These are phyloP conservation scores for Cololabis saira DNA, from an alignment of 2,113 vertebrate genomes.

Conservation along the genomic window DNA sequence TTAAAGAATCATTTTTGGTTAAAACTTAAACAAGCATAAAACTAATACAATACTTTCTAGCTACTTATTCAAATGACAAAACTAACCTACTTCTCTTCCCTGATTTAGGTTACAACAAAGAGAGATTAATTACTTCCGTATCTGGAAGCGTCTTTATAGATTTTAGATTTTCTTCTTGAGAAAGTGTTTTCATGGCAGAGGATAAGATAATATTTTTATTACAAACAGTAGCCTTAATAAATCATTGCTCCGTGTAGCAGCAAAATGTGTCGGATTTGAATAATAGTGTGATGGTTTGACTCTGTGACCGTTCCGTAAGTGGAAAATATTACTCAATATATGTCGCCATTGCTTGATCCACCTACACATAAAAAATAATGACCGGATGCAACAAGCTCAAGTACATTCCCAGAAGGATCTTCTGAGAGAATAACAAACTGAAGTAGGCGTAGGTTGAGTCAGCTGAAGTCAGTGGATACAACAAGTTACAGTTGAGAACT, in stretches of 20 bases:
- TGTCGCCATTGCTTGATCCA: conserved; percentile 37
- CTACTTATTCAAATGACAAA: no score
- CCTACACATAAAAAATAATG: conserved; percentile 40
- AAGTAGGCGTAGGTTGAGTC: conserved; percentile 41
- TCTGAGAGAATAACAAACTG: conserved; percentile 39
- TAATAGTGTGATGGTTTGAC: conserved; percentile 23
- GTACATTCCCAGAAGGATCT: conserved; percentile 38
- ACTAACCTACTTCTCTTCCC: not conserved
- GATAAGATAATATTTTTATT: not conserved
- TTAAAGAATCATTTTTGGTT: no score
- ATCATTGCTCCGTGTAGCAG: not conserved
- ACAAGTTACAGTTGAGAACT: conserved; percentile 38
- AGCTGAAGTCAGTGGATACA: conserved; percentile 33
- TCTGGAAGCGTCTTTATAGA: not conserved
- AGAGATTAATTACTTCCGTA: not conserved
- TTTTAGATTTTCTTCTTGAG: not conserved
- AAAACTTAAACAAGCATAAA: no score
- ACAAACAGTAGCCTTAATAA: not conserved
- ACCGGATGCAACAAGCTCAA: conserved; percentile 39
- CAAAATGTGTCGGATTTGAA: conserved; percentile 19
- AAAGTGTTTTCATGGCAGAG: not conserved
- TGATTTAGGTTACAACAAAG: not conserved
- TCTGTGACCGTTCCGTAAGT: conserved; percentile 34
- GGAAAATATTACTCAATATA: conserved; percentile 27
- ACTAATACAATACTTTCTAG: no score